A percentile compares a stretch with the other conserved stretches of the same genome.
phyloP scores from a whole-genome alignment of 2,797 vertebrate species.

The Catostomus latipinnis region DNA sequence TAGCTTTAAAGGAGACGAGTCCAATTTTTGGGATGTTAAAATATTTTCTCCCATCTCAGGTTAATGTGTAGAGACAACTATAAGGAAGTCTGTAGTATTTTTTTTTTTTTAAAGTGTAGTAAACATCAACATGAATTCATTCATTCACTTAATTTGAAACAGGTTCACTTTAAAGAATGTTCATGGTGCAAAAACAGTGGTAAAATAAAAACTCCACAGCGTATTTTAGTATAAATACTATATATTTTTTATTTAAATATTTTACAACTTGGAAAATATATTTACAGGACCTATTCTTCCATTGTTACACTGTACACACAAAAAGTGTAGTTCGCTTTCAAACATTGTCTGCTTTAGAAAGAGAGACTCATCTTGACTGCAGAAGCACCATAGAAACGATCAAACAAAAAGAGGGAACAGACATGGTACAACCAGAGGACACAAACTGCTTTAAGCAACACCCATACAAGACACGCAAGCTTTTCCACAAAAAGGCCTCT shows the following conservation, averaged over 20 bases:
- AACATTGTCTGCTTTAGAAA: conserved; percentile 67
- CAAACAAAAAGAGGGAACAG: conserved; percentile 11
- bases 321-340: conserved; percentile 67
- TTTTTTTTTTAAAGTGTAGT: too few species aligned
- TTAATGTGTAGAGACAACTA: too few species aligned
- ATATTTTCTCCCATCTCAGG: not conserved
- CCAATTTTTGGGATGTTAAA: not conserved
- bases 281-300: conserved; percentile 90
- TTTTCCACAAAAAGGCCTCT: conserved; percentile 76
- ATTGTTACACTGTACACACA: conserved; percentile 77
- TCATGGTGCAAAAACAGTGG: not conserved
- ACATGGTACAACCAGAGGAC: not conserved
- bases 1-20: not conserved
- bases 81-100: too few species aligned
- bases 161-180: too few species aligned
- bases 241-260: conserved; percentile 97
- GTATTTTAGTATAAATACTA: conserved; percentile 94
- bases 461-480: conserved; percentile 67
- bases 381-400: conserved; percentile 71
- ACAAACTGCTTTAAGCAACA: conserved; percentile 57
- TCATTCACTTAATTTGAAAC: too few species aligned
- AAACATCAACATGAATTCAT: too few species aligned
- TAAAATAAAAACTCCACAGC: not conserved
- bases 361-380: conserved; percentile 69
- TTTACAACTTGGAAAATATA: conserved; percentile 98